phyloP scores from a whole-genome alignment of 2,113 vertebrate genomes.

The Cyanoliseus patagonus region DNA sequence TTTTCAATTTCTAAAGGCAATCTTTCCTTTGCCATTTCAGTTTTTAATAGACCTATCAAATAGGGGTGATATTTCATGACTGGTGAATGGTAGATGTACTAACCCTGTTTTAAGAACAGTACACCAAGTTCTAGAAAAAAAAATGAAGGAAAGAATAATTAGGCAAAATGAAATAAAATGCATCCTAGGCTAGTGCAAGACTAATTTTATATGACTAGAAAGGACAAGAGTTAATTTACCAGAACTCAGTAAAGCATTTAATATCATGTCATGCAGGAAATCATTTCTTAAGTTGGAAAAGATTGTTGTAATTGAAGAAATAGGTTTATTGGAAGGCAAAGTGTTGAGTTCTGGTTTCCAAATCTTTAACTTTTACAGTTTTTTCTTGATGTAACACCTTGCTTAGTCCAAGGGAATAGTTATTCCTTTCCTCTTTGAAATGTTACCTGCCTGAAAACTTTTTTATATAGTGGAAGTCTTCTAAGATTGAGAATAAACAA shows the following conservation, averaged over 20 bases:
- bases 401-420: not conserved
- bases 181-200: not conserved
- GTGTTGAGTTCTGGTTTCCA: not conserved
- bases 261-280: not conserved
- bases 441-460: not conserved
- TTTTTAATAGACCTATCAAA: not conserved
- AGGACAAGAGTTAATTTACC: not conserved
- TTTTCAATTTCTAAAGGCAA: not conserved
- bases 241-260: not conserved
- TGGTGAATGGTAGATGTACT: not conserved
- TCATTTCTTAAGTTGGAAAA: not conserved
- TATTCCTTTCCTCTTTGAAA: not conserved
- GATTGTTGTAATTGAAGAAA: not conserved
- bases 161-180: not conserved
- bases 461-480: not conserved
- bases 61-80: not conserved
- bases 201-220: not conserved
- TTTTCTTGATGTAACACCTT: not conserved
- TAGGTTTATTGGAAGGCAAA: not conserved
- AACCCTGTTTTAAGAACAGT: not conserved
- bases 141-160: not conserved
- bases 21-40: not conserved
- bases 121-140: not conserved
- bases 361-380: not conserved
- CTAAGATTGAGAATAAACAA: not conserved